These are phyloP conservation scores for Caenorhabditis drosophilae DNA, from an alignment of 2,888 invertebrate genomes.

Conservation along the genomic window DNA sequence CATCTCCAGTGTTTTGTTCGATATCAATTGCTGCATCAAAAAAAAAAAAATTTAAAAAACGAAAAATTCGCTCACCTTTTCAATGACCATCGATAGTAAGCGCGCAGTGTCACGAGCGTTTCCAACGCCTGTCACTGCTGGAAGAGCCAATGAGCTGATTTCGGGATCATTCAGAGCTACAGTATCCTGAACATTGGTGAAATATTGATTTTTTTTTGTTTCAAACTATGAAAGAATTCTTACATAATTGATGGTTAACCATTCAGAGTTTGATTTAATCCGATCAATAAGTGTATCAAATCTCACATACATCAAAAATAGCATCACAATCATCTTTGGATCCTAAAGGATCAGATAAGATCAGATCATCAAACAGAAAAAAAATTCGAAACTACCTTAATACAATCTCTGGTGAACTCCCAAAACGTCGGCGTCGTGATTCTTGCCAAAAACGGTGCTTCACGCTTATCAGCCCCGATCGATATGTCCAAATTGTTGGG, in stretches of 20 bases:
- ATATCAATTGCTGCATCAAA: conserved; percentile 49
- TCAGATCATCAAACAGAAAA: too few relatives aligned
- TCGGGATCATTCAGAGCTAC: conserved; percentile 57
- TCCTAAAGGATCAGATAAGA: too few relatives aligned
- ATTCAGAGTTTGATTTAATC: conserved; percentile 51
- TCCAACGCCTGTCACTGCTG: conserved; percentile 58
- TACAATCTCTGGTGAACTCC: conserved; percentile 56
- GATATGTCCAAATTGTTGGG: conserved; percentile 51
- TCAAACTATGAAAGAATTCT: conserved; percentile 3
- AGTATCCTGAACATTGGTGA: conserved; percentile 42
- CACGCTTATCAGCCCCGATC: conserved; percentile 46
- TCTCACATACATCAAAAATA: conserved; percentile 42
- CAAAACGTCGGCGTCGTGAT: conserved; percentile 47
- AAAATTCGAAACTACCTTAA: too few relatives aligned
- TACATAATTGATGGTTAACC: conserved; percentile 54
- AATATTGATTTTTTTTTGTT: neutral
- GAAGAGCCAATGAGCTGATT: conserved; percentile 50
- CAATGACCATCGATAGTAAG: conserved; percentile 51
- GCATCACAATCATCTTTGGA: conserved; percentile 54
- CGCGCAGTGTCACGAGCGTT: conserved; percentile 52
- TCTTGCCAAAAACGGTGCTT: conserved; percentile 40
- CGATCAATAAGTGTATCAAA: conserved; percentile 48
- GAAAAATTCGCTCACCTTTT: conserved; percentile 15
- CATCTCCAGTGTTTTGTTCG: conserved; percentile 43
- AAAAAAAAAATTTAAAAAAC: neutral